These are phyloP conservation scores for Daubentonia madagascariensis DNA, from an alignment of 2,113 vertebrate species.

Conservation along the genomic window DNA sequence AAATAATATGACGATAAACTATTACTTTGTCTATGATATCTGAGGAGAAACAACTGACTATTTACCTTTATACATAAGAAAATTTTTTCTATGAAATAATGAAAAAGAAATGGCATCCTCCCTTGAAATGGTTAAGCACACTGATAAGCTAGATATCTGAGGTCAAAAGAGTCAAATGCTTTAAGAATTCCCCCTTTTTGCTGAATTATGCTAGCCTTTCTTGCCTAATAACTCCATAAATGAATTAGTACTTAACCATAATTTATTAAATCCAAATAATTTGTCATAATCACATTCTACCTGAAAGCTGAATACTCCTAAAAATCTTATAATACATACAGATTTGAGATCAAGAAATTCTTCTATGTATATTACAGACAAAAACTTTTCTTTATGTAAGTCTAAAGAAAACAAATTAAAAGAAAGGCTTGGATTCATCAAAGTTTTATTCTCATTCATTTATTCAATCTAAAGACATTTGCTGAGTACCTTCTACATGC, in stretches of 20 bases:
- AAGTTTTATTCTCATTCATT: constrained; percentile 7
- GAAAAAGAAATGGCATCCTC: constrained; percentile 8
- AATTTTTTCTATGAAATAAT: neutral
- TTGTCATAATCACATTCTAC: neutral
- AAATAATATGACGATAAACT: neutral
- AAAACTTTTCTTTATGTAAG: neutral
- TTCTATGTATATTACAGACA: neutral
- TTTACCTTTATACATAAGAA: neutral
- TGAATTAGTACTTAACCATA: neutral
- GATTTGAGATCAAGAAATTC: neutral
- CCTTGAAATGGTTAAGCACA: neutral
- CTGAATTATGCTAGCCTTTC: constrained; percentile 21
- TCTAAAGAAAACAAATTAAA: neutral
- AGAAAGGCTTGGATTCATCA: neutral
- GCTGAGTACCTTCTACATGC: neutral
- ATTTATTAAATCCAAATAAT: constrained; percentile 22
- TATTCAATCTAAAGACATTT: constrained; percentile 17
- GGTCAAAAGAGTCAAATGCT: neutral
- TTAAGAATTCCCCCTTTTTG: neutral
- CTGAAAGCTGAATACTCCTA: neutral
- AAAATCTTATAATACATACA: neutral
- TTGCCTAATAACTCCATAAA: neutral
- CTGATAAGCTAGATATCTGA: neutral
- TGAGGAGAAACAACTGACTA: neutral
- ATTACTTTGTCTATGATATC: neutral